Evolutionary conservation across 2,113 vertebrate genomes (phyloP).

Genomic region (Bubalus kerabau): DNA sequence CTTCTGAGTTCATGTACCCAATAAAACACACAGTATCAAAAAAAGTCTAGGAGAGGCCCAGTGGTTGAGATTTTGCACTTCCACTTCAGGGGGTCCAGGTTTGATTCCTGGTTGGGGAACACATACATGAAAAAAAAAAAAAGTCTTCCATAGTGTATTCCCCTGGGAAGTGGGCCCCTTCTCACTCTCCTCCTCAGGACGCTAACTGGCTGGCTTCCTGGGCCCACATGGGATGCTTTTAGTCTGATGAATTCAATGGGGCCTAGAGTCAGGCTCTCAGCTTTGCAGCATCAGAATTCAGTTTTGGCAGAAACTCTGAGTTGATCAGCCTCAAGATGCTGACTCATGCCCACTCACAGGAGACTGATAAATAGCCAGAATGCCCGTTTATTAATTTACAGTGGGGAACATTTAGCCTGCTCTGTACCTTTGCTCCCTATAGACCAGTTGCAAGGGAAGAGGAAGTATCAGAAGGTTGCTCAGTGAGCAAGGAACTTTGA

Average conservation of each 20-base stretch:
- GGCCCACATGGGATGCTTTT: not conserved
- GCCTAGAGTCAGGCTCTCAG: constrained; percentile 12
- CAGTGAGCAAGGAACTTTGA: constrained; percentile 33
- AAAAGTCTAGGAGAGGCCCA: not conserved
- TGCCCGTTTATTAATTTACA: constrained; percentile 54
- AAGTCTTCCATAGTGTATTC: not conserved
- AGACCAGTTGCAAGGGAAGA: not conserved
- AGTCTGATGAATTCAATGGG: not conserved
- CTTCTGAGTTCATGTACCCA: not conserved
- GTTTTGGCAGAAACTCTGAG: constrained; percentile 49
- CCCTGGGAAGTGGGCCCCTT: not conserved
- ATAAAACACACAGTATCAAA: not conserved
- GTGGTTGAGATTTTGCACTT: not conserved
- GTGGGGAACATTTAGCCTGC: constrained; percentile 27
- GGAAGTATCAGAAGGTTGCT: constrained; percentile 26
- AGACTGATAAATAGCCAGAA: constrained; percentile 50
- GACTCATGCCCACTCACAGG: constrained; percentile 59
- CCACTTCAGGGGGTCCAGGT: not conserved
- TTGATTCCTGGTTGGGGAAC: not conserved
- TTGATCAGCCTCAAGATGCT: constrained; percentile 47
- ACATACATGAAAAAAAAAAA: not conserved
- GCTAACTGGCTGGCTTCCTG: not conserved
- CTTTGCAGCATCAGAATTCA: constrained; percentile 44
- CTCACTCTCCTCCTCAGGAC: not conserved
- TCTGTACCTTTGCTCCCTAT: not conserved